A percentile compares a stretch with the other conserved stretches of the same genome.
Conservation (phyloP, 2,888 invertebrate species). For the Epinotia ramella region DNA sequence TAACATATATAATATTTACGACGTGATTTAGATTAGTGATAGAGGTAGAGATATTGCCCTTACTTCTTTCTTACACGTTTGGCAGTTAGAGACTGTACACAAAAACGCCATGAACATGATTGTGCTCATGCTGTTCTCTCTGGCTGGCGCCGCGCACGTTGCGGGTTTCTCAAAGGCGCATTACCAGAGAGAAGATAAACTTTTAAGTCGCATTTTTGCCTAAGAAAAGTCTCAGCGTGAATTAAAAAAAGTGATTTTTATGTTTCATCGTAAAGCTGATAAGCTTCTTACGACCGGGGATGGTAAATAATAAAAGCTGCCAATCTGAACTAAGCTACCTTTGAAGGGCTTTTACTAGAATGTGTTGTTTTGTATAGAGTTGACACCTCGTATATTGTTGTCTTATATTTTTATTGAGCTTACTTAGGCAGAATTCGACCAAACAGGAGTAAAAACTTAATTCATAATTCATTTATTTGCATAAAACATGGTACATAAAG, state of each 20-base stretch:
- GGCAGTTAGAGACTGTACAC: not conserved
- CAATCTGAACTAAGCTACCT: not conserved
- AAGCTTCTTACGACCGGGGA: constrained; percentile 16
- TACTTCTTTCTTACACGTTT: too few relatives aligned
- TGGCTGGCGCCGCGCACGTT: not conserved
- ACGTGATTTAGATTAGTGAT: too few relatives aligned
- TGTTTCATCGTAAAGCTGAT: not conserved
- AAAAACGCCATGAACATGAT: not conserved
- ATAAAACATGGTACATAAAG: too few relatives aligned
- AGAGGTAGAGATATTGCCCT: too few relatives aligned
- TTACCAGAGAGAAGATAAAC: constrained; percentile 18
- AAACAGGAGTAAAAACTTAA: too few relatives aligned
- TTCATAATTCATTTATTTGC: too few relatives aligned
- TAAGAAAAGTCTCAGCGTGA: not conserved
- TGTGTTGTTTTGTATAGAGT: too few relatives aligned
- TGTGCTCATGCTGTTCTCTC: not conserved
- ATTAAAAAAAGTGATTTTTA: constrained; percentile 23
- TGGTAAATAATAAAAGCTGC: not conserved
- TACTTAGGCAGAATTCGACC: not conserved
- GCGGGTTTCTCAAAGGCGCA: constrained; percentile 20
- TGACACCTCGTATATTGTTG: not conserved
- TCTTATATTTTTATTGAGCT: not conserved
- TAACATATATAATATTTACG: too few relatives aligned
- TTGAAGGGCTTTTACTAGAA: not conserved
- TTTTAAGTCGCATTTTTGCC: constrained; percentile 14